Percentiles rank a stretch among this genome's conserved stretches.
Evolutionary conservation across 2,113 vertebrate species (phyloP).

Genomic region (Fulica atra): DNA sequence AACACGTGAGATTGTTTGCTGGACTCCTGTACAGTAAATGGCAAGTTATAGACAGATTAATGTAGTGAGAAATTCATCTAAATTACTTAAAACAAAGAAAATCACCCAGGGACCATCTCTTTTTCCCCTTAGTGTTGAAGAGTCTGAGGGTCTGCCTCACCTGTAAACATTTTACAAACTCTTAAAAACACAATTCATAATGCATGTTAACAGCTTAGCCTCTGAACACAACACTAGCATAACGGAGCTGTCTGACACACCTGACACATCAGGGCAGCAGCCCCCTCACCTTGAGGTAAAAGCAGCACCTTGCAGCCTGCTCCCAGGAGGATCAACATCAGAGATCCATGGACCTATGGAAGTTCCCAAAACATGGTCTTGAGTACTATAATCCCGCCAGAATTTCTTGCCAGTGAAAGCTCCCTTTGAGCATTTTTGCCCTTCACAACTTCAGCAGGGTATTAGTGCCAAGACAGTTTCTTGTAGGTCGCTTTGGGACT

Average conservation of each 20-base stretch:
- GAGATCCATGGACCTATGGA: background rate
- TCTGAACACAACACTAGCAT: background rate
- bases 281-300: background rate
- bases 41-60: background rate
- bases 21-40: background rate
- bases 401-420: background rate
- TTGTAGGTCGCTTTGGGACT: background rate
- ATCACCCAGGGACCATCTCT: background rate
- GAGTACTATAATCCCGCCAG: background rate
- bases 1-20: background rate
- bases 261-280: background rate
- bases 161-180: background rate
- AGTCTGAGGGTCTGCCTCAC: background rate
- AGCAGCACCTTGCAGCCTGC: background rate
- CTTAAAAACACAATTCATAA: background rate
- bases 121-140: background rate
- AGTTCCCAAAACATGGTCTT: rapidly evolving
- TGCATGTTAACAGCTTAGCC: background rate
- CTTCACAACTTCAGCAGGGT: background rate
- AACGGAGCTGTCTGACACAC: rapidly evolving
- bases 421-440: background rate
- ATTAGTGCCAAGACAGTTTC: background rate
- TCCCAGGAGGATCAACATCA: background rate
- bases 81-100: background rate
- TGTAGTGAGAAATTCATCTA: background rate